Evolutionary conservation across 2,113 vertebrate genomes (phyloP), one percentile per base, ranked within the genome.

Genomic region (Seriola rivoliana): DNA sequence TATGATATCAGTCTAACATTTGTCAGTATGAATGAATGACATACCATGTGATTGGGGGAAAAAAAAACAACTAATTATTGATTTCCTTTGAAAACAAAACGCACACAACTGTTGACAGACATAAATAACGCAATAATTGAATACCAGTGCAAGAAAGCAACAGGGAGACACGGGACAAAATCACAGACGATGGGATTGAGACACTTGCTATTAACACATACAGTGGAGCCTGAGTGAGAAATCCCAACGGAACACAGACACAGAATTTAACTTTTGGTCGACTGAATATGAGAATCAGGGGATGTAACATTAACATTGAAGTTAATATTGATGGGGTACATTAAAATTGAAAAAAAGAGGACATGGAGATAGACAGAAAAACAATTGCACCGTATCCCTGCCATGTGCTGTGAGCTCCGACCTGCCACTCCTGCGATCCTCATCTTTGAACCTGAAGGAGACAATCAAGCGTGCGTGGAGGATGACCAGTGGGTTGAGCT

Each of bases 111-210:
- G 67, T 67, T 70, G 64, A 68, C 59, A 82, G 77, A 89, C 85
- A 89, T 91, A 94, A 93, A 94, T 92, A 91, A 92, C 1, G 74
- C 63, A 86, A 78, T 75, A 68, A 76, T 72, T 73, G 85, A 88
- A 85, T 19, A 90, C 76, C 88, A 90, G 91, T 93, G 90, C 92
- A 92, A 87, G 82, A 90, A 90, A 87, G 84, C 84, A n/a, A 76
- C 76, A 70, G 68, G 55, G 71, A 79, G 85, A 88, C 38, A 38
- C 8, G 9, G 44, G 63, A 73, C 55, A 16, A 66, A 85, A 89
- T 80, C 88, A 87, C 70, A 86, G 64, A 90, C 68, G 5, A 52
- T 46, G 78, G 75, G 63, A 48, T 60, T 23, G 68, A 84, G 71
- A 89, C 36, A 4, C 12, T 82, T 66, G 38, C 17, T 72, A 44